Evolutionary conservation across 2,113 vertebrate species (phyloP), one percentile per base, ranked within the genome.

Genomic region (Cinclus cinclus): DNA sequence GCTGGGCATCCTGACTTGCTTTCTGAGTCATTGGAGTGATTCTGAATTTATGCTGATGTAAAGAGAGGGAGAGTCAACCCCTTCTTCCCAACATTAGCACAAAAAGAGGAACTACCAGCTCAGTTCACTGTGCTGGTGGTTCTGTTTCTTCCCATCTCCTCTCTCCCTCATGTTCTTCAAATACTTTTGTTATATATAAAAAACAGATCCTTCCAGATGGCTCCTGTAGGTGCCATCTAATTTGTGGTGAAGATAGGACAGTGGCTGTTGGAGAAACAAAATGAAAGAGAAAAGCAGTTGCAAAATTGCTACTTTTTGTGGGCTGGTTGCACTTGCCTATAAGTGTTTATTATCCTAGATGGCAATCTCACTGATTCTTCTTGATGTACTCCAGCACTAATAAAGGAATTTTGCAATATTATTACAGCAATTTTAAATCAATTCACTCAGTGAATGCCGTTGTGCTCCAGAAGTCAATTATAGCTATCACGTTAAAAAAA

Each of bases 291-390:
- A 93, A 92, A 95, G 63, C 63, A 86, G 60, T 88, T 92, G 79
- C 86, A 91, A 87, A 95, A 92, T 90, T 83, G 79, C 58, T 85
- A 31, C 65, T 58, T 92, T 96, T 87, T 87, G 90, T 93, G 80
- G 80, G 77, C 67, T 95, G 67, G 44, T 89, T 90, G 75, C 56
- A 46, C 81, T 95, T 92, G 78, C 89, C 52, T 95, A 2, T 42
- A 95, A 93, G 89, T 81, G 95, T 97, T 95, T 96, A 95, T 95
- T 96, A 89, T 94, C 84, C 87, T 87, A 69, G 92, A 95, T 94
- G 46, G 87, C 73, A 97, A 97, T 96, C 80, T 96, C 75, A 78
- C 74, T 79, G 93, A 87, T 95, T 92, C 75, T 93, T 41, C 90
- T 50, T 94, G 94, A 97, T 68, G 83, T 87, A 83, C 83, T 95